phyloP scores from a whole-genome alignment of 2,113 vertebrate genomes.

The Calcarius ornatus region DNA sequence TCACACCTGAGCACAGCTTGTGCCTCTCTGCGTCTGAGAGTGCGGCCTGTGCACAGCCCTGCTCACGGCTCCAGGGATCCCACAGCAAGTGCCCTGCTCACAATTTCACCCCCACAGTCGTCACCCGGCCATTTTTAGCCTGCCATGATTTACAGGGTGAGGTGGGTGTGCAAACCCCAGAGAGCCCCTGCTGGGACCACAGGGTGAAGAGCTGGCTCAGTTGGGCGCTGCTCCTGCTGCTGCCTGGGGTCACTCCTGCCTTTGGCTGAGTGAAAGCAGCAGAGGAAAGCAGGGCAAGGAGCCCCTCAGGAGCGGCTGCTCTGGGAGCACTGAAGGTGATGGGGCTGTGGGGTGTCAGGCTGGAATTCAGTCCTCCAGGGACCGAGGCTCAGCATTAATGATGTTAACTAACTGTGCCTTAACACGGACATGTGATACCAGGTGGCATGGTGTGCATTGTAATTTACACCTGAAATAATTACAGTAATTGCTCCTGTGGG shows the following conservation, averaged over 20 bases:
- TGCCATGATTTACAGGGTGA: background rate
- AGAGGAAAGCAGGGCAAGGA: background rate
- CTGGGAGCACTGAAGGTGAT: background rate
- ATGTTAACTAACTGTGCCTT: background rate
- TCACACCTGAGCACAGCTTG: accelerated
- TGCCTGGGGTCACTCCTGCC: background rate
- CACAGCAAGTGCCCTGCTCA: background rate
- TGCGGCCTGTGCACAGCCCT: background rate
- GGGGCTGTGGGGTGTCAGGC: background rate
- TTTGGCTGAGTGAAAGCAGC: background rate
- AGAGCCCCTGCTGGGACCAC: accelerated
- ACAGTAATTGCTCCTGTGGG: background rate
- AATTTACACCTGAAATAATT: background rate
- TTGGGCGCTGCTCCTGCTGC: background rate
- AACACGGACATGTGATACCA: background rate
- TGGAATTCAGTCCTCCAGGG: background rate
- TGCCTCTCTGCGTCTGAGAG: accelerated
- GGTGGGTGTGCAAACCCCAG: background rate
- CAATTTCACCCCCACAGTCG: background rate
- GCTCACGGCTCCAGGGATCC: background rate
- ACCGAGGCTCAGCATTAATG: background rate
- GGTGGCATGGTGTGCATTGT: background rate
- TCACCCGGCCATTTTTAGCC: conserved; percentile 31
- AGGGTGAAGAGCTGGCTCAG: background rate
- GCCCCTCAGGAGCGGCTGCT: background rate